phyloP scores from a whole-genome alignment of 2,113 vertebrate species.

The Melanerpes formicivorus region DNA sequence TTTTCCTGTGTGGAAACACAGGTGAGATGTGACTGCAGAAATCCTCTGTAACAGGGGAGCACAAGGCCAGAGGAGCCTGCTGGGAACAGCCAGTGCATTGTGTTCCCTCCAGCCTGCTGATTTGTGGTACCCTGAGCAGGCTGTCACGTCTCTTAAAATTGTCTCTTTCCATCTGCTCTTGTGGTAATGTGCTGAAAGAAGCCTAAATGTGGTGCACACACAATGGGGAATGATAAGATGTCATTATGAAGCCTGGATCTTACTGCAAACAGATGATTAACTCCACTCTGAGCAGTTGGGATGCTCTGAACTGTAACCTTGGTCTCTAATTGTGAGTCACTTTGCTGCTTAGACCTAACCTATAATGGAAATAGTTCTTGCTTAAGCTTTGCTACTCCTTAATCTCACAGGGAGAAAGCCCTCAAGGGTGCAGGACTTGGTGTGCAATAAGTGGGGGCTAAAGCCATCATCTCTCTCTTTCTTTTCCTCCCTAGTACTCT shows the following conservation, averaged over 20 bases:
- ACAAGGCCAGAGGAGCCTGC: not conserved
- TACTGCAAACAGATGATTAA: constrained; percentile 15
- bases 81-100: not conserved
- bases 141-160: not conserved
- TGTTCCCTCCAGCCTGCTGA: not conserved
- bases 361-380: not conserved
- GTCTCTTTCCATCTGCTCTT: fast-evolving
- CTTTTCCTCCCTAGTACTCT: constrained; percentile 84
- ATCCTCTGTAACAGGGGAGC: not conserved
- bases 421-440: not conserved
- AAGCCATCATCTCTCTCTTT: not conserved
- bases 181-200: not conserved
- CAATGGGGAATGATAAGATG: not conserved
- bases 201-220: not conserved
- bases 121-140: not conserved
- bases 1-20: not conserved
- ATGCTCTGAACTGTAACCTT: constrained; percentile 8
- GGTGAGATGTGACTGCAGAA: not conserved
- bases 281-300: constrained; percentile 11
- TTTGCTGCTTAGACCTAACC: not conserved
- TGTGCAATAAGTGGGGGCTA: not conserved
- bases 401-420: not conserved
- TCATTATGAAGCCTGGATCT: not conserved
- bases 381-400: not conserved
- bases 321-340: not conserved